Conservation (phyloP, 2,888 invertebrate species). For the Melanostoma mellinum region DNA sequence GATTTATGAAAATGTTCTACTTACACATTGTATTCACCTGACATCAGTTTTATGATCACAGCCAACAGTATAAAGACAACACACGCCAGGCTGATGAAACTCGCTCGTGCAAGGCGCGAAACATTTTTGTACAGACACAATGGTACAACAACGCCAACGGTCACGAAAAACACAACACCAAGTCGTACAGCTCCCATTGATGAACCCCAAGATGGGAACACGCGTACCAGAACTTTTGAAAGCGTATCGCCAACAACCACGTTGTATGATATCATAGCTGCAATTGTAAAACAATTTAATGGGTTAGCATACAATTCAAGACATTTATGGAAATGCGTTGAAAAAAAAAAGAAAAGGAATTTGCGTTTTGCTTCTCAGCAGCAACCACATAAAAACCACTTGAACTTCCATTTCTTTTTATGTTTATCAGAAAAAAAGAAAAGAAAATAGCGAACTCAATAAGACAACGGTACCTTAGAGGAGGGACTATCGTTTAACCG, state of each 20-base stretch:
- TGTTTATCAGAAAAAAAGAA: no score
- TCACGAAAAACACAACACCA: slow-evolving; percentile 87
- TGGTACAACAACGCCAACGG: slow-evolving; percentile 89
- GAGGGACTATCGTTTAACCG: no score
- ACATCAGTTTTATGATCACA: slow-evolving; percentile 83
- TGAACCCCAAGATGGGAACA: slow-evolving; percentile 83
- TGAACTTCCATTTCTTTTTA: no score
- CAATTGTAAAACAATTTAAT: slow-evolving; percentile 77
- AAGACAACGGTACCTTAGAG: no score
- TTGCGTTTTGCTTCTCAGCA: no score
- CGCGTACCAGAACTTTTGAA: slow-evolving; percentile 90
- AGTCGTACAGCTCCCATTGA: slow-evolving; percentile 82
- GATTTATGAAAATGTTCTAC: slow-evolving; percentile 75
- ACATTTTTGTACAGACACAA: slow-evolving; percentile 91
- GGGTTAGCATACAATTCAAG: slow-evolving; percentile 1
- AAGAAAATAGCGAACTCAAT: no score
- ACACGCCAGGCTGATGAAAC: slow-evolving; percentile 85
- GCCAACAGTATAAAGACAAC: slow-evolving; percentile 88
- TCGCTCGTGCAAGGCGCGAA: slow-evolving; percentile 81
- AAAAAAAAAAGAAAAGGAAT: no score
- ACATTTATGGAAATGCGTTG: no score
- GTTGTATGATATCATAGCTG: slow-evolving; percentile 94
- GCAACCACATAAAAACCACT: no score
- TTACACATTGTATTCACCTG: slow-evolving; percentile 86
- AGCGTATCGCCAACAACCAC: slow-evolving; percentile 93